Base-by-base conservation (phyloP, 2,888 invertebrate genomes). In the Elaeidobius kamerunicus region DNA sequence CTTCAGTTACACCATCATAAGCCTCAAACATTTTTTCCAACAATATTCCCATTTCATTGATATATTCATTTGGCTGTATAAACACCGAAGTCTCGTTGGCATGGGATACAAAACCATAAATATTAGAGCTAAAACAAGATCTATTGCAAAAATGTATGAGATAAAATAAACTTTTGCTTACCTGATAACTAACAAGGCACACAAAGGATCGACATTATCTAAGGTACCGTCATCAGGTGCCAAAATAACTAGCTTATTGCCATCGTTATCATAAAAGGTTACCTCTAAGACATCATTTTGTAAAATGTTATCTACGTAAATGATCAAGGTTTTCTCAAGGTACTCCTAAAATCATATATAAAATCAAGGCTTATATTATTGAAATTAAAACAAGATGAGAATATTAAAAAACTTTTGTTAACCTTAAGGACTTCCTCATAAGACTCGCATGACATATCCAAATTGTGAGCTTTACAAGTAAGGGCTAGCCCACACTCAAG, bases 71-170 rank as follows among this genome's bases (percentile, higher is more conserved):
- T 45, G 75, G 76, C 65, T 88, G 88, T 18, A 86, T 71, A 69
- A 81, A 88, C 27, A 88, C 68, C 57, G 79, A 80, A 47, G 77
- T 77, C 0, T 81, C 73, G 47, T 78, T 77, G 41, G 79, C 74
- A 64, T 82, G 80, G 0, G 82, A 75, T 0, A 88, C 75, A 58
- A 74, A 77, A 17, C 83, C 79, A 6, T 80, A 76, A 38, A 85
- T 78, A 60, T 75, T 77, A 38, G 79, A 74, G 66, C 78, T 55
- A 20, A 43, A 49, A 47, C 28, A 40, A 14, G 7, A 16, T 11
- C 9, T 35, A 9, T n/a, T 18, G 11, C 9, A 39, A 7, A 19
- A 19, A 39, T 39, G 6, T 39, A 19, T 12, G 4, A n/a, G 6
- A 3, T 15, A 3, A 20, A 20, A 20, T 20, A 5, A n/a, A 40